phyloP scores from a whole-genome alignment of 2,888 invertebrate species.

The Mycalesis mineus region DNA sequence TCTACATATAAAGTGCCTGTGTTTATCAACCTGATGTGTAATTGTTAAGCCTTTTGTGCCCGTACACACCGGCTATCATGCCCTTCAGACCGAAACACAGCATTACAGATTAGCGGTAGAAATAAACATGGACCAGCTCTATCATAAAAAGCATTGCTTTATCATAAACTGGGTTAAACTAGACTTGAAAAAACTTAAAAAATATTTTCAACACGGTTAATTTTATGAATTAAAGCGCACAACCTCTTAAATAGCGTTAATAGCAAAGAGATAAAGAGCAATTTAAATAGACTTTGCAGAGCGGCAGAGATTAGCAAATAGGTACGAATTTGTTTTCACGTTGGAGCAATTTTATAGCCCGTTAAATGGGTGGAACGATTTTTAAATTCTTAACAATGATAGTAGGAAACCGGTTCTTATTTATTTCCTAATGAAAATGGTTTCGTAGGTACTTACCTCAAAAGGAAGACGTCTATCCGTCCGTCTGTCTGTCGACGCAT shows the following conservation, averaged over 20 bases:
- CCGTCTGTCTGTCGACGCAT: too few relatives aligned
- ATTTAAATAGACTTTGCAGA: slow-evolving; percentile 2
- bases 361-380: not conserved
- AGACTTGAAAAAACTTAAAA: not conserved
- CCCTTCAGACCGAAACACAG: too few relatives aligned
- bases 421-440: too few relatives aligned
- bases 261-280: slow-evolving; percentile 5
- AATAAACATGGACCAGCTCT: too few relatives aligned
- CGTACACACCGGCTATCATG: too few relatives aligned
- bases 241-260: not conserved
- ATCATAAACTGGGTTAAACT: not conserved
- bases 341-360: not conserved
- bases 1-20: too few relatives aligned
- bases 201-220: not conserved
- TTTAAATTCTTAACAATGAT: not conserved
- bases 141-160: too few relatives aligned
- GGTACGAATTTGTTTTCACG: not conserved
- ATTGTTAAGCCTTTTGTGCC: too few relatives aligned
- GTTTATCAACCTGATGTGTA: too few relatives aligned
- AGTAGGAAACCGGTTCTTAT: not conserved
- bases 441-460: too few relatives aligned
- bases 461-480: too few relatives aligned
- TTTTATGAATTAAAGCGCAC: not conserved
- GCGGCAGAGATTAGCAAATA: not conserved
- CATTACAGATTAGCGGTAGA: too few relatives aligned